A percentile compares a stretch with the other conserved stretches of the same genome.
phyloP scores from a whole-genome alignment of 35 echinoderm and acorn worm genomes.

The Ophiothrix spiculata region DNA sequence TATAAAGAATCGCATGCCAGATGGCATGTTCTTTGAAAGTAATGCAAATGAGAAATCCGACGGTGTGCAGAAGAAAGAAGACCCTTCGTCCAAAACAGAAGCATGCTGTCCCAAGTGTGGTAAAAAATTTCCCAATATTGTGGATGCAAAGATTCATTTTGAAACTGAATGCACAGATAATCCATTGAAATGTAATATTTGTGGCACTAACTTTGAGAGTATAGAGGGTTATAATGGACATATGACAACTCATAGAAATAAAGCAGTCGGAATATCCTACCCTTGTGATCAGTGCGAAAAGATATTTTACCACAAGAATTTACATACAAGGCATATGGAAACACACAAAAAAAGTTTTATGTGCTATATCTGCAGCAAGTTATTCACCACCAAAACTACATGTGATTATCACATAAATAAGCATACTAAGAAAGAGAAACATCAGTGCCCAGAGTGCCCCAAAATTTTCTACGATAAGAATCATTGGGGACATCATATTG shows the following conservation, averaged over 20 bases:
- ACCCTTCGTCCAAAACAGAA: background rate
- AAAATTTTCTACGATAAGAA: background rate
- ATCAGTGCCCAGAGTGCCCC: background rate
- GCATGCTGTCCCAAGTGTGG: background rate
- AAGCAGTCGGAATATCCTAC: background rate
- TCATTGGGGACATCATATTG: background rate
- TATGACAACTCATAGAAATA: background rate
- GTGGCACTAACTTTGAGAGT: background rate
- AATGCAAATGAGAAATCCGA: no score
- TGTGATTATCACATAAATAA: background rate
- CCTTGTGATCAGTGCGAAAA: background rate
- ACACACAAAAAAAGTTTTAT: background rate
- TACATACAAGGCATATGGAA: background rate
- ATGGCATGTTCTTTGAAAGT: background rate
- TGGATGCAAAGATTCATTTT: background rate
- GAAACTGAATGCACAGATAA: background rate
- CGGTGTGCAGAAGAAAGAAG: background rate
- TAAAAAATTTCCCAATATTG: background rate
- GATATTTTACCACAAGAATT: background rate
- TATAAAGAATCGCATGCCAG: background rate
- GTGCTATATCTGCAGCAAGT: background rate
- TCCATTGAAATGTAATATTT: background rate
- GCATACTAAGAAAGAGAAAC: background rate
- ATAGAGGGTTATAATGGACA: background rate
- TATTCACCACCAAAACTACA: background rate